These are phyloP conservation scores for Branchipolynoe longqiensis DNA, from an alignment of 2,888 invertebrate species.

Conservation along the genomic window DNA sequence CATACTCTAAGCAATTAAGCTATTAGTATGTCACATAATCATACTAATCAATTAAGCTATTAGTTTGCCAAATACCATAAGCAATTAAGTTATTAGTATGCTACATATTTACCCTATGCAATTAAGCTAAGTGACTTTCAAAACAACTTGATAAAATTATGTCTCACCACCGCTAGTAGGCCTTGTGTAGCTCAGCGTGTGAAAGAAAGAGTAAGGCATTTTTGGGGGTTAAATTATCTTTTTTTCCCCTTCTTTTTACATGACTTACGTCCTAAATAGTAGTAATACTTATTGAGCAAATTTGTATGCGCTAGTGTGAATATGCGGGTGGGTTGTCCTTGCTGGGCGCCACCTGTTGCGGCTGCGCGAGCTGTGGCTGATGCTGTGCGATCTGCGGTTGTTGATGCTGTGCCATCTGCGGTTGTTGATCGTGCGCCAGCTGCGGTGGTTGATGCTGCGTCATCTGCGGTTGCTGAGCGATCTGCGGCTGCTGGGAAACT, in stretches of 20 bases:
- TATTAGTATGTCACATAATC: too few relatives aligned
- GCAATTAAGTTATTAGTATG: too few relatives aligned
- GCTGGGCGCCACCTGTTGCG: not conserved
- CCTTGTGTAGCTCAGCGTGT: too few relatives aligned
- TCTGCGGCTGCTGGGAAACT: not conserved
- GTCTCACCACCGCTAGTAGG: too few relatives aligned
- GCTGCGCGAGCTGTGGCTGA: not conserved
- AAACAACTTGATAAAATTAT: too few relatives aligned
- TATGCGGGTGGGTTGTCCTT: conserved; percentile 3
- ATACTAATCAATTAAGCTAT: too few relatives aligned
- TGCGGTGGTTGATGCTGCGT: conserved; percentile 2
- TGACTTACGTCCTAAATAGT: too few relatives aligned
- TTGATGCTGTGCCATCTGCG: not conserved
- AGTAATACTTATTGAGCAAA: conserved; percentile 35
- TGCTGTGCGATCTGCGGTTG: not conserved
- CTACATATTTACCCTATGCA: too few relatives aligned
- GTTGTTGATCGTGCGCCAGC: not conserved
- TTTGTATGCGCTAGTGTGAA: conserved; percentile 34
- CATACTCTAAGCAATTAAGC: too few relatives aligned
- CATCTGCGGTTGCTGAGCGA: not conserved
- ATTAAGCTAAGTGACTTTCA: too few relatives aligned
- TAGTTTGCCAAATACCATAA: too few relatives aligned
- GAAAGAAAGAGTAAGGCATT: conserved; percentile 38
- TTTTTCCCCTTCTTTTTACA: too few relatives aligned
- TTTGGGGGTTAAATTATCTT: not conserved